Evolutionary conservation across 2,113 vertebrate genomes (phyloP).

Genomic region (Gadus macrocephalus): DNA sequence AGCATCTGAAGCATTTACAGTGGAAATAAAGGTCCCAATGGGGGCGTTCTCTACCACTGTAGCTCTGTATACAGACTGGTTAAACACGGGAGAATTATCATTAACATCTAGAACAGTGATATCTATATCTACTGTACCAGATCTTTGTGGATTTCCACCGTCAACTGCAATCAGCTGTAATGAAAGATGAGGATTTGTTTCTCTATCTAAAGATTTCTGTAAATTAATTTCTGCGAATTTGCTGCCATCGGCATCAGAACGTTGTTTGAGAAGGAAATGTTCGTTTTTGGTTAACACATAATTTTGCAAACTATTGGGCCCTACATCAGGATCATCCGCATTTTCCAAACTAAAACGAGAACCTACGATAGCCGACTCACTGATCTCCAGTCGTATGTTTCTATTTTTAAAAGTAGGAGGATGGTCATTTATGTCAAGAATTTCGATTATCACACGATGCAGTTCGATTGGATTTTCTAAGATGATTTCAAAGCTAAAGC

Average conservation of each 20-base stretch:
- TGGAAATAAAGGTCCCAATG: constrained; percentile 27
- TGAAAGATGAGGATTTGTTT: constrained; percentile 30
- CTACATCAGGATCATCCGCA: constrained; percentile 67
- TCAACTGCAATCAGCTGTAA: constrained; percentile 56
- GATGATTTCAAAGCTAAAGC: constrained; percentile 52
- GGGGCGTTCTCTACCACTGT: constrained; percentile 48
- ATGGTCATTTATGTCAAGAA: constrained; percentile 60
- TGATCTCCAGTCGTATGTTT: constrained; percentile 74
- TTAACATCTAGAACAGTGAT: constrained; percentile 44
- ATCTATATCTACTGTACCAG: constrained; percentile 53
- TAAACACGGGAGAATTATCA: constrained; percentile 60
- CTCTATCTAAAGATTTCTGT: constrained; percentile 70
- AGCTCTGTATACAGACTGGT: constrained; percentile 46
- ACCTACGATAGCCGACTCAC: constrained; percentile 71
- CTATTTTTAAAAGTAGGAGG: constrained; percentile 71
- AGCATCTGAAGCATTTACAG: constrained; percentile 58
- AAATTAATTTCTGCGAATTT: constrained; percentile 59
- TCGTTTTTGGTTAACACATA: constrained; percentile 62
- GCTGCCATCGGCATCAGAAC: too few relatives aligned
- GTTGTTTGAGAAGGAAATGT: too few relatives aligned
- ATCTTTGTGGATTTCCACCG: constrained; percentile 53
- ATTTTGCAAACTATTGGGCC: constrained; percentile 59
- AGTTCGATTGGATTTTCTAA: constrained; percentile 57
- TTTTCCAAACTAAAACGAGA: constrained; percentile 75
- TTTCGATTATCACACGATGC: constrained; percentile 47